Conservation (phyloP, 1,140 invertebrate species). For the Aleiodes sp. region DNA sequence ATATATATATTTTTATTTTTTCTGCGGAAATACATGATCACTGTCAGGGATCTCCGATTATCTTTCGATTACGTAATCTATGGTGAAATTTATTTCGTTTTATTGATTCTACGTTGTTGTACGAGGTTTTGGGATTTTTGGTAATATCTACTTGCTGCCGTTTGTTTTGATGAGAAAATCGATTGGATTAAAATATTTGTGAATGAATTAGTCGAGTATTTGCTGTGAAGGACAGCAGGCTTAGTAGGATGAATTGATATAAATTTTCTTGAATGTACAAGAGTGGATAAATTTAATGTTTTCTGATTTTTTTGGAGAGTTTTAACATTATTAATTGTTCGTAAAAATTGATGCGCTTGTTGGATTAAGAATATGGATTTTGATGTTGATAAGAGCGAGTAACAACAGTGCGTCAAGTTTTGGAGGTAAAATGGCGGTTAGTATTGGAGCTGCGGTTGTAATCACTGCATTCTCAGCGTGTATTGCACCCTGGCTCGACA, state of each 20-base stretch:
- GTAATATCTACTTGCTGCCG: not conserved
- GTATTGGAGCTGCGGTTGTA: conserved; percentile 15
- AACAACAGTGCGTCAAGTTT: not conserved
- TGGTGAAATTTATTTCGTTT: not conserved
- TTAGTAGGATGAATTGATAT: not conserved
- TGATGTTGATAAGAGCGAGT: not conserved
- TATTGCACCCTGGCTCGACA: conserved; percentile 28
- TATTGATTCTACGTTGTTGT: not conserved
- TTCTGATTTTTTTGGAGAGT: no score
- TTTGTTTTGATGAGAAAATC: not conserved
- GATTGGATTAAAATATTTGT: not conserved
- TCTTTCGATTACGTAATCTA: not conserved
- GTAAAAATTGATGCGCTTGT: not conserved
- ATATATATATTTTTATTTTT: not conserved
- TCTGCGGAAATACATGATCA: not conserved
- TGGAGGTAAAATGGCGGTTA: conserved; percentile 25
- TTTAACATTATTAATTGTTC: not conserved
- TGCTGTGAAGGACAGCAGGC: not conserved
- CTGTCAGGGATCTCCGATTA: conserved; percentile 18
- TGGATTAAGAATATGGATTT: not conserved
- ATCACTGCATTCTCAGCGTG: conserved; percentile 28
- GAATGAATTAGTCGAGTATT: no score
- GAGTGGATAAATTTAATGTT: no score
- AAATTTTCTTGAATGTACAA: not conserved
- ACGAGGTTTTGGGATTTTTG: not conserved